These are phyloP conservation scores for Trididemnum nubilum DNA, from an alignment of 23 tunicate genomes.

Conservation along the genomic window DNA sequence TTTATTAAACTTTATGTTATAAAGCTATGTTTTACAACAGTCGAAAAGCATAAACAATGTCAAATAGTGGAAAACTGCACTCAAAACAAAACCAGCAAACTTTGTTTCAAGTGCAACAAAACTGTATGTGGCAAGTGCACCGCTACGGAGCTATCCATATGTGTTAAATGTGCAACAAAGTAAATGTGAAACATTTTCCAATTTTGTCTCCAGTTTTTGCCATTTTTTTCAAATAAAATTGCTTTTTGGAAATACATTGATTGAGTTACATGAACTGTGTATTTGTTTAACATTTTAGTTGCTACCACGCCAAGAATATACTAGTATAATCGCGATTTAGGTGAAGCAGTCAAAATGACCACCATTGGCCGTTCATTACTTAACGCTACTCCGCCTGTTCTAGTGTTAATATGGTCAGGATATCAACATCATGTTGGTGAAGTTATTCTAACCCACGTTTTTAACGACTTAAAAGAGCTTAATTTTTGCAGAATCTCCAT, in stretches of 20 bases:
- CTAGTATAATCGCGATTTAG: constrained; percentile 27
- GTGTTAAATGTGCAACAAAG: constrained; percentile 19
- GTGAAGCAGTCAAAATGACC: constrained; percentile 32
- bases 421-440: too few species aligned
- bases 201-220: constrained; percentile 33
- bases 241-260: constrained; percentile 29
- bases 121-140: constrained; percentile 33
- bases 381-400: constrained; percentile 23
- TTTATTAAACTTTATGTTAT: too few species aligned
- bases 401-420: constrained; percentile 1
- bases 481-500: too few species aligned
- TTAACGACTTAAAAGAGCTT: too few species aligned
- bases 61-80: constrained; percentile 21
- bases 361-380: constrained; percentile 23
- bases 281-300: constrained; percentile 10
- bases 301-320: constrained; percentile 16
- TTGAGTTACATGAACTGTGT: constrained; percentile 27
- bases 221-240: neutral
- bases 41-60: constrained; percentile 11
- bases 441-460: too few species aligned
- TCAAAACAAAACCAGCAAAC: constrained; percentile 22
- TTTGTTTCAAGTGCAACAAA: constrained; percentile 38
- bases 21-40: too few species aligned
- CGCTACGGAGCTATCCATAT: constrained; percentile 25
- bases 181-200: constrained; percentile 12